Evolutionary conservation across 2,888 invertebrate genomes (phyloP), one percentile per base, ranked within the genome.

Genomic region (Netelia melanura): DNA sequence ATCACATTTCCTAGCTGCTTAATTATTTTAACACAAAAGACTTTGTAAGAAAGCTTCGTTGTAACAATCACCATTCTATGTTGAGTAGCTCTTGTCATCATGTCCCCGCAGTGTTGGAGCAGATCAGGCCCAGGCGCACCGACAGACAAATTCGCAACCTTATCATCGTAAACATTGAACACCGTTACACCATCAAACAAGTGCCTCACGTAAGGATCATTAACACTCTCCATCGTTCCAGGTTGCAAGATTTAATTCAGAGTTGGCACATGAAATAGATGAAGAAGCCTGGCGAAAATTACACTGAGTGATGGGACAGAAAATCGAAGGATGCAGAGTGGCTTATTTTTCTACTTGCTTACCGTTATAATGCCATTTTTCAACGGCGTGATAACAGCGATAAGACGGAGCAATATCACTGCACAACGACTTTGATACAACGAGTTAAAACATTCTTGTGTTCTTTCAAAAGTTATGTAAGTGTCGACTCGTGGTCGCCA

Each of bases 91-190:
- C 91, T 91, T 68, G 91, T 91, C 86, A 95, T 94, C 72, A 95
- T 93, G 11, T 94, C 92, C 23, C 93, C 92, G 81, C 95, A 95
- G 61, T 94, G 89, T 82, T 93, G 90, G 2, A 95, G 92, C 5
- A 95, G 89, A 88, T 95, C 95, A 1, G 95, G 94, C 0, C 95
- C 95, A 0, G 95, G 95, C 9, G 95, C 94, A 9, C 95, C 95
- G 0, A 95, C 95, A 1, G 95, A 94, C 30, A 95, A 91, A 87
- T 95, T 95, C 2, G 94, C 90, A 3, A 94, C 86, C 17, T 91
- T 90, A 5, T 92, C 87, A 3, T 94, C 92, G 85, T 95, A 95
- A 23, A 95, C 95, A 91, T 95, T 95, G 25, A 91, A 88, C 71
- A 92, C 88, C 1, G 92, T 89, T 62, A 91, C 88, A 0, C 93